These are phyloP conservation scores for Diabrotica undecimpunctata DNA, from an alignment of 1,140 invertebrate genomes.

Conservation along the genomic window DNA sequence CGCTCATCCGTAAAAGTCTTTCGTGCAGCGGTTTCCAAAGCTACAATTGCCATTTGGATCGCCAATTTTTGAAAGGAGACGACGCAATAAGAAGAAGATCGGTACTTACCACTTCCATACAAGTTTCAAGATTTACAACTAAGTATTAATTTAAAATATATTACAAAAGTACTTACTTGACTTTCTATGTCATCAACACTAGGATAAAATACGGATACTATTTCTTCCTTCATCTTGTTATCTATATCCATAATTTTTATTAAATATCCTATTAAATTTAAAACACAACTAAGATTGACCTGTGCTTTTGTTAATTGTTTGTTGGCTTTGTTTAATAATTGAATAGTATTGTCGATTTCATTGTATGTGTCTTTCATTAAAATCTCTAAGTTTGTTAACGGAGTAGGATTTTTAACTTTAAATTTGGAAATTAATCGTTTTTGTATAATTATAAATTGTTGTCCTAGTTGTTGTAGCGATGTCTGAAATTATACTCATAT, in stretches of 20 bases:
- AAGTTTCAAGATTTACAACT: too few species aligned
- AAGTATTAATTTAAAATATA: too few species aligned
- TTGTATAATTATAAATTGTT: slow-evolving; percentile 70
- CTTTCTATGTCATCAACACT: slow-evolving; percentile 41
- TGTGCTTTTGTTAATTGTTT: slow-evolving; percentile 39
- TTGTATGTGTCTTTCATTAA: slow-evolving; percentile 68
- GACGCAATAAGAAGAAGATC: too few species aligned
- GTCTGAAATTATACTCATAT: slow-evolving; percentile 48
- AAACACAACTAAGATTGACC: slow-evolving; percentile 36
- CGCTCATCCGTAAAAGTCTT: too few species aligned
- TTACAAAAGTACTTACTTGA: slow-evolving; percentile 38
- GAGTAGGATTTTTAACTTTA: slow-evolving; percentile 70
- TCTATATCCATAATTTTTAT: slow-evolving; percentile 41
- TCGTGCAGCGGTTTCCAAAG: too few species aligned
- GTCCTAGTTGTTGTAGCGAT: slow-evolving; percentile 58
- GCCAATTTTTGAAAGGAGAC: too few species aligned
- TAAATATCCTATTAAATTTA: slow-evolving; percentile 40
- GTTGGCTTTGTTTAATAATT: slow-evolving; percentile 49
- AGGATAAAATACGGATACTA: slow-evolving; percentile 36
- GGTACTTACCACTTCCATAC: too few species aligned
- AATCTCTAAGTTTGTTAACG: slow-evolving; percentile 67
- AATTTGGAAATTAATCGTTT: slow-evolving; percentile 69
- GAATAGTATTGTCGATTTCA: slow-evolving; percentile 54
- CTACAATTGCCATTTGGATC: too few species aligned
- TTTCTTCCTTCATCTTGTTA: slow-evolving; percentile 30